Evolutionary conservation across 2,797 vertebrate species (phyloP), one percentile per base, ranked within the genome.

Genomic region (Acrossocheilus fasciatus): DNA sequence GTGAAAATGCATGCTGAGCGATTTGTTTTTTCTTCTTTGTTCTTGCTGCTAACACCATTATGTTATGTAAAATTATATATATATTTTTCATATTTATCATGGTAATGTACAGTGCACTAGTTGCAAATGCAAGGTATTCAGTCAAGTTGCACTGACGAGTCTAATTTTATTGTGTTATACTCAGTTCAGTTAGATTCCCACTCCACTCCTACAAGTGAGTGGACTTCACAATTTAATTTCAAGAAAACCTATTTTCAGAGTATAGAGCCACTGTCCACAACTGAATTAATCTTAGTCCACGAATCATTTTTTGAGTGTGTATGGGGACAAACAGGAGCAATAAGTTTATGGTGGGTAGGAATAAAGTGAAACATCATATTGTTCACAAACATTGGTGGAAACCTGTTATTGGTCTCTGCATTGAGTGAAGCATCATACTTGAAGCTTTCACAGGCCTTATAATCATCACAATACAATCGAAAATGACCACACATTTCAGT

Each of bases 321-420:
- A 39, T 69, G n/a, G 36, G 79, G 54, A 79, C 39, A 43, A 85
- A 7, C 10, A 72, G 39, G 39, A 84, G 47, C 64, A 73, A 83
- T 70, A 43, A 3, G 36, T 83, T 85, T 66, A 78, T 68, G 54
- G 79, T 72, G 82, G 83, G 74, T 26, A n/a, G 59, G 50, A 84
- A 84, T 82, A 87, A 86, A 84, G 82, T 73, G 54, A 83, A 75
- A 59, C 73, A 87, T 89, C 83, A 64, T 86, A 72, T 77, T 86
- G 83, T 73, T 77, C 78, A 43, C 54, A 26, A n/a, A 64, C 2
- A 47, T 36, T 87, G 77, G 62, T 78, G 36, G 39, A 75, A 87
- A 88, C 82, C 57, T 72, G 80, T 87, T 86, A 87, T 88, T 88
- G 86, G 87, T 86, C 80, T 83, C 47, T 82, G 74, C 69, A 76